phyloP scores from a whole-genome alignment of 92 coral and sea anemone species.

The Diadumene lineata region DNA sequence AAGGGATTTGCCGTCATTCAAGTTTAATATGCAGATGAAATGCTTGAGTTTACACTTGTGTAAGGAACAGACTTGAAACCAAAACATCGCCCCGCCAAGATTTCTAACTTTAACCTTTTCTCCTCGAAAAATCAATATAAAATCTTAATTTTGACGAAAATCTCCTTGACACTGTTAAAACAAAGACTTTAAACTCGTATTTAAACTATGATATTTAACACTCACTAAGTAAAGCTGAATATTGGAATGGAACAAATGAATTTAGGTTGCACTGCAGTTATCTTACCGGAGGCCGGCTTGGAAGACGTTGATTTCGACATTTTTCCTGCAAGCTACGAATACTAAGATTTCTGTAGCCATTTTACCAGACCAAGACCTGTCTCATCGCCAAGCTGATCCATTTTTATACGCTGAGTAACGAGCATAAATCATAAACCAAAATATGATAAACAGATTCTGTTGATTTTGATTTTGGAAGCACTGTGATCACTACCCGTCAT shows the following conservation, averaged over 20 bases:
- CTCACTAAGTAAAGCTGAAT: too few relatives aligned
- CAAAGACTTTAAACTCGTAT: too few relatives aligned
- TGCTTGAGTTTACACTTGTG: too few relatives aligned
- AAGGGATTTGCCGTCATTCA: not conserved
- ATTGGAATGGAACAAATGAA: too few relatives aligned
- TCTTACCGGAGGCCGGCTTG: not conserved
- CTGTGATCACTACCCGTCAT: constrained; percentile 1
- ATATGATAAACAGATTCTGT: not conserved
- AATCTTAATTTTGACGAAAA: not conserved
- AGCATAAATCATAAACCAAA: not conserved
- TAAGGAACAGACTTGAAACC: too few relatives aligned
- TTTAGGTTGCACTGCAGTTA: not conserved
- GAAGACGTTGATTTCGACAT: not conserved
- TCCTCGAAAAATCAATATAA: not conserved
- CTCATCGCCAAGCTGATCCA: not conserved
- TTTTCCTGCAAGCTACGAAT: not conserved
- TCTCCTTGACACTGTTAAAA: not conserved
- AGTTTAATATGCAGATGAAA: not conserved
- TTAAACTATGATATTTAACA: too few relatives aligned
- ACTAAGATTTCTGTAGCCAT: not conserved
- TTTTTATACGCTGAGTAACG: not conserved
- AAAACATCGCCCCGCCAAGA: too few relatives aligned
- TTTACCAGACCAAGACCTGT: not conserved
- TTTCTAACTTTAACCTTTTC: not conserved
- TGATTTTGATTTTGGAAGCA: not conserved